Percentiles rank a stretch among this genome's conserved stretches.
phyloP scores from a whole-genome alignment of 2,888 invertebrate species.

The Diachrysia chrysitis region DNA sequence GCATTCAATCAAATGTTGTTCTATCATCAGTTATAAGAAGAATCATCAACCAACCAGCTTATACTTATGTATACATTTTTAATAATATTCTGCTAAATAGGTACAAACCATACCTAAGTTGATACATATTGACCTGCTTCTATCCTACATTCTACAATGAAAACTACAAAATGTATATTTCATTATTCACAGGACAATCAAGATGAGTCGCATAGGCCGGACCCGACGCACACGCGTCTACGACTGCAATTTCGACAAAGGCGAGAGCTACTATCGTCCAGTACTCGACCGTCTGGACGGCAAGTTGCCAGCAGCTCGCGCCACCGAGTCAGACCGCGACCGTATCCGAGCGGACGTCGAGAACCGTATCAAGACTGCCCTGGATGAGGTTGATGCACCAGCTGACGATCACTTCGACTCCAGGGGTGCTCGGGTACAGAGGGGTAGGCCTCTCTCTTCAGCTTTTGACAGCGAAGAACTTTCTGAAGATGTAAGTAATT shows the following conservation, averaged over 20 bases:
- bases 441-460: constrained; percentile 81
- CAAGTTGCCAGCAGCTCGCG: constrained; percentile 81
- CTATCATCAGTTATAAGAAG: too few species aligned
- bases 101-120: too few species aligned
- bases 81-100: too few species aligned
- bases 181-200: constrained; percentile 42
- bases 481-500: constrained; percentile 83
- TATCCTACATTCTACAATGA: too few species aligned
- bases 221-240: constrained; percentile 95
- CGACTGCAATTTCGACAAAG: constrained; percentile 95
- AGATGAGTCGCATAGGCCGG: constrained; percentile 86
- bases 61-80: too few species aligned
- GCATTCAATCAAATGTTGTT: neutral
- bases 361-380: constrained; percentile 76
- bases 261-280: constrained; percentile 94
- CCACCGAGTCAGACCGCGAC: constrained; percentile 79
- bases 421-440: constrained; percentile 88
- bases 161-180: neutral
- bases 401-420: constrained; percentile 91
- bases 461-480: constrained; percentile 85
- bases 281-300: constrained; percentile 93
- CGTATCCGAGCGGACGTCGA: constrained; percentile 77
- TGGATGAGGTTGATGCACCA: constrained; percentile 75
- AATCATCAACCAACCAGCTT: too few species aligned
- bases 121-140: too few species aligned